Percentiles rank a stretch among this genome's conserved stretches.
phyloP scores from a whole-genome alignment of 2,797 vertebrate genomes.

The Sebastes oblongus region DNA sequence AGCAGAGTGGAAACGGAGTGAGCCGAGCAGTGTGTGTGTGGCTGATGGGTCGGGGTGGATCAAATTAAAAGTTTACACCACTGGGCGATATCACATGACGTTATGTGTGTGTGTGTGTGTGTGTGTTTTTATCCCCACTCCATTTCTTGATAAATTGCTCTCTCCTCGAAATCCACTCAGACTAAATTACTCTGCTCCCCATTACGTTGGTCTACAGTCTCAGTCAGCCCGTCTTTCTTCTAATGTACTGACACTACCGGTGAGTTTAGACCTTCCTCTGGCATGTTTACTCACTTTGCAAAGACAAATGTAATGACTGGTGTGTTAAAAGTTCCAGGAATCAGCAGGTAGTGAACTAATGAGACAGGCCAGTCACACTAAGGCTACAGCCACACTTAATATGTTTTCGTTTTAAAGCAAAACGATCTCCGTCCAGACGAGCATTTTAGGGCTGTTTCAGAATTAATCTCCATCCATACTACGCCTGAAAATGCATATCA shows the following conservation, averaged over 20 bases:
- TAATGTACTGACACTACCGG: slow-evolving; percentile 29
- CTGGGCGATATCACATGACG: slow-evolving; percentile 18
- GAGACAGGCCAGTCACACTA: background rate
- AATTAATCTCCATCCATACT: no score
- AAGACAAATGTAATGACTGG: slow-evolving; percentile 9
- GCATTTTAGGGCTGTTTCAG: no score
- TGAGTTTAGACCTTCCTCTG: slow-evolving; percentile 8
- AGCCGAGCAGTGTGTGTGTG: slow-evolving; percentile 27
- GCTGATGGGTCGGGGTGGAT: slow-evolving; percentile 41
- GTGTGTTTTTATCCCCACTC: slow-evolving; percentile 28
- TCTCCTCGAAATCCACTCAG: slow-evolving; percentile 61
- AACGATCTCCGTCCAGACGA: no score
- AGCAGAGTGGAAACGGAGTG: slow-evolving; percentile 42
- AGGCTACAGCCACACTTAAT: no score
- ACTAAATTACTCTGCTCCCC: slow-evolving; percentile 58
- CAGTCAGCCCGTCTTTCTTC: slow-evolving; percentile 11
- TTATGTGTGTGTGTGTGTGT: background rate
- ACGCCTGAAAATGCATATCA: no score
- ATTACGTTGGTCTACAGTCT: slow-evolving; percentile 52
- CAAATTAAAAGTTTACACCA: slow-evolving; percentile 65
- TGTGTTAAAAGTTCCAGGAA: slow-evolving; percentile 1
- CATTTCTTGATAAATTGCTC: slow-evolving; percentile 62
- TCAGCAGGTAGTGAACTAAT: slow-evolving; percentile 1
- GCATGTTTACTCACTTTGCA: slow-evolving; percentile 41
- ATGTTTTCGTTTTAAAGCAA: no score